These are phyloP conservation scores for Panthera tigris DNA, from an alignment of 2,113 vertebrate genomes.

Conservation along the genomic window DNA sequence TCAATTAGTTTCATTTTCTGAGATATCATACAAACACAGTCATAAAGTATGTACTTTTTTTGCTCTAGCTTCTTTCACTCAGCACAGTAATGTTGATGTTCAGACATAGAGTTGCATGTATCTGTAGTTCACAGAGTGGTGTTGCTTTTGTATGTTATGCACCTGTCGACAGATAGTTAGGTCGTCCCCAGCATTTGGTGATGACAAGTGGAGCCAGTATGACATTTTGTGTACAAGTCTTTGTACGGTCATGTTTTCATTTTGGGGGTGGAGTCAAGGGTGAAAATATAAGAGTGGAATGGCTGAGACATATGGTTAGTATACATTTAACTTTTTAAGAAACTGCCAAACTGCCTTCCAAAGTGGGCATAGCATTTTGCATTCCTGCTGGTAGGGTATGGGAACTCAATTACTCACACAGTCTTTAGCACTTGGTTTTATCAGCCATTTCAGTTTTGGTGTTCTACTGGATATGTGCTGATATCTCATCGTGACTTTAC, in stretches of 20 bases:
- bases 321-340: not conserved
- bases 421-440: not conserved
- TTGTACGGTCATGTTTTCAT: not conserved
- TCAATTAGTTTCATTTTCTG: not conserved
- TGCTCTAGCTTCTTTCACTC: not conserved
- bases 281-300: not conserved
- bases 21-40: not conserved
- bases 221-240: not conserved
- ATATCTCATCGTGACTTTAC: not conserved
- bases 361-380: not conserved
- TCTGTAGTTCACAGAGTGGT: not conserved
- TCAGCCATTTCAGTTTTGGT: no score
- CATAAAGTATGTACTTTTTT: not conserved
- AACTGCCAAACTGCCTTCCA: not conserved
- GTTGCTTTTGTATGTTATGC: not conserved
- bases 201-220: not conserved
- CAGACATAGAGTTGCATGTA: accelerated
- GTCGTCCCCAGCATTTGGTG: not conserved
- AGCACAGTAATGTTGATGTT: not conserved
- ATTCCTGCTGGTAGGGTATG: not conserved
- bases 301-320: not conserved
- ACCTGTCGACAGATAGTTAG: not conserved
- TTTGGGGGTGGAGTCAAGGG: not conserved
- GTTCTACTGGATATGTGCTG: not conserved
- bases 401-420: not conserved